Base-by-base conservation (phyloP, 1,140 invertebrate genomes). In the Microplitis mediator region DNA sequence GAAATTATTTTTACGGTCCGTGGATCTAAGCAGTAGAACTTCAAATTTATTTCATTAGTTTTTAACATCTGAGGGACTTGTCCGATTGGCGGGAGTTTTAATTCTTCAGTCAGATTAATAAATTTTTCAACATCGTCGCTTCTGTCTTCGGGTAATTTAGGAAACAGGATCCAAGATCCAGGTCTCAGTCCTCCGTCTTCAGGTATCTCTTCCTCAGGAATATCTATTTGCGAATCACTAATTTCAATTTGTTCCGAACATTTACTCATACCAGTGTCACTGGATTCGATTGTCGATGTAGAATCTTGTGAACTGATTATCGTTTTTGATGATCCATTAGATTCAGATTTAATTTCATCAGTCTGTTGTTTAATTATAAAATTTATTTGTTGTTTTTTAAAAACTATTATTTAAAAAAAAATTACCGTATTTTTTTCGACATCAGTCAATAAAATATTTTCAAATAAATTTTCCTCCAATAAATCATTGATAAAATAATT, bases 1-100 rank as follows among this genome's bases (percentile, higher is more conserved):
- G 78, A 84, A 74, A 90, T 84, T 5, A 79, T 79, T 73, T 78
- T 74, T 4, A 89, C 72, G n/a, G 83, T 77, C 58, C 73, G 74
- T 4, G 86, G 79, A 75, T 88, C 80, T 0, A 89, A 52, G 1
- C 86, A 82, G 34, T 88, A 89, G 74, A 84, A 88, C 34, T 72
- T 74, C 11, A 86, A 75, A 80, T 81, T 76, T 14, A 87, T 62
- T 56, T 75, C 67, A 52, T 85, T 77, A 0, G 74, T 78, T 34
- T 62, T 9, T 1, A 86, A 69, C 77, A 84, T 80, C 0, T 82
- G 13, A 23, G 52, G 70, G 35, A 87, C 36, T 2, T 69, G 74
- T 52, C 56, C n/a, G 54, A 86, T 83, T 4, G 83, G 75, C 13
- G 66, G 71, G 0, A 85, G 36, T 34, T 71, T 72, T 32, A 78